Base-by-base conservation (phyloP, 2,113 vertebrate species). In the Megatriorchis doriae region DNA sequence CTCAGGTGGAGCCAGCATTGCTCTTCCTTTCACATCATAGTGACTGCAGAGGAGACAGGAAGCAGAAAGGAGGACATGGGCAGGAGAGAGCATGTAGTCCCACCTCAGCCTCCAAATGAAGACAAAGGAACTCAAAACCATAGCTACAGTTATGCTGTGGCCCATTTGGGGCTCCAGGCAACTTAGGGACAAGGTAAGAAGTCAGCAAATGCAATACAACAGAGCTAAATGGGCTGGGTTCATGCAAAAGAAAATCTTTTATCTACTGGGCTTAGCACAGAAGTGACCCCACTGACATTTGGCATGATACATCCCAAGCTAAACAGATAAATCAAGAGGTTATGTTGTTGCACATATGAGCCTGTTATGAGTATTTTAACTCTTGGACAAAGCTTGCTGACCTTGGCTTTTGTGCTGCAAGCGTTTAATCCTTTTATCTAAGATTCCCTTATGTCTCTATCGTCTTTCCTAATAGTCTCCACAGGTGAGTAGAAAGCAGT, bases 281-380 rank as follows among this genome's bases (percentile, higher is more conserved):
- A 29, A 52, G 42, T 52, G 63, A 68, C 26, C 59, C 48, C 38
- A n/a, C 40, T 38, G 72, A 9, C 43, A 53, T 63, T 80, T 3
- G 4, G 36, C 1, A 0, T 53, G 59, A 34, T 38, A 59, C 65
- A 31, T 52, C 85, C 45, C 82, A 86, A 93, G 38, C 29, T 53
- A 93, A 95, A 86, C 42, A 82, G n/a, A 73, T 52, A 62, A 88
- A 85, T 75, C 80, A 59, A 86, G 77, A 93, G 86, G 77, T 83
- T 58, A 73, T 83, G 78, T 74, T 90, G 48, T 86, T 79, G 61
- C 61, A 82, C 61, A 31, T 34, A 52, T 42, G 66, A 90, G 25
- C 13, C 36, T 82, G 47, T 90, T 79, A 86, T 66, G 71, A 86
- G 25, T 79, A 79, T 73, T 81, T 68, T 52, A 73, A 72, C 65